These are phyloP conservation scores for Lipotes vexillifer DNA, from an alignment of 2,113 vertebrate species.

Conservation along the genomic window DNA sequence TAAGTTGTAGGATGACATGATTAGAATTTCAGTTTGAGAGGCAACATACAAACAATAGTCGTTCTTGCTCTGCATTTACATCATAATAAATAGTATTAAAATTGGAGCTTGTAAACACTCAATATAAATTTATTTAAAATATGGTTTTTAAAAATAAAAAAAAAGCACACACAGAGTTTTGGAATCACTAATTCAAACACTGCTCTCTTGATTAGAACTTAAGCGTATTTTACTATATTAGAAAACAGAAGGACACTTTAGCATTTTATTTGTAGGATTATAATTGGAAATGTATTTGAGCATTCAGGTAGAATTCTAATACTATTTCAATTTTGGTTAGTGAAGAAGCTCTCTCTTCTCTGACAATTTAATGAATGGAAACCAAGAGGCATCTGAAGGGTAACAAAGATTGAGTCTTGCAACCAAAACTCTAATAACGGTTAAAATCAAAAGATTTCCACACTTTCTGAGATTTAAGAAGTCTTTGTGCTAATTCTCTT, in stretches of 20 bases:
- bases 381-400: background rate
- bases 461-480: background rate
- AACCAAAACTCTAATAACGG: background rate
- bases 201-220: background rate
- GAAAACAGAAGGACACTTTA: background rate
- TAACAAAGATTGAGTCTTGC: background rate
- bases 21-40: background rate
- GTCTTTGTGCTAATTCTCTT: background rate
- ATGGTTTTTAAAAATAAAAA: background rate
- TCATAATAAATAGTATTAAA: background rate
- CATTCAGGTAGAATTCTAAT: slow-evolving; percentile 22
- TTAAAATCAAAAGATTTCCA: background rate
- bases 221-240: background rate
- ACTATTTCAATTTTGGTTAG: slow-evolving; percentile 28
- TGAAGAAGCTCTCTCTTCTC: background rate
- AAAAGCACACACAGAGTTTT: background rate
- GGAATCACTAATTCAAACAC: background rate
- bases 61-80: background rate
- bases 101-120: background rate
- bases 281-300: slow-evolving; percentile 5
- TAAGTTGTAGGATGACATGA: background rate
- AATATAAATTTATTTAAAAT: background rate
- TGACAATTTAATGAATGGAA: slow-evolving; percentile 29
- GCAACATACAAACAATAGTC: background rate
- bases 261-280: background rate